phyloP scores from a whole-genome alignment of 2,888 invertebrate species.

The Autographa pulchrina region DNA sequence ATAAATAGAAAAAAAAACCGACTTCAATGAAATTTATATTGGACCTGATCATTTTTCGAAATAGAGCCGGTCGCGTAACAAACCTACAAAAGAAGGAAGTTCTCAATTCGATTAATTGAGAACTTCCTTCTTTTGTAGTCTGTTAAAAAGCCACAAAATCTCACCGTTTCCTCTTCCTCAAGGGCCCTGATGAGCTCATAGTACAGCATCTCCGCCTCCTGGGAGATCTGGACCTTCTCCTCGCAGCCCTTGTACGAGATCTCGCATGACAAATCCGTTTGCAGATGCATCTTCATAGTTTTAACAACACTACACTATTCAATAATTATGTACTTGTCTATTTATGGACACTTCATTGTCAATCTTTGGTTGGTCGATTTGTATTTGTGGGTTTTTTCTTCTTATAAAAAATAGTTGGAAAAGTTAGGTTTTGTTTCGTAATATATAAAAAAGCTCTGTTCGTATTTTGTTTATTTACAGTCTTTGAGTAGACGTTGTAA shows the following conservation, averaged over 20 bases:
- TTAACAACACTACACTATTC: slow-evolving; percentile 53
- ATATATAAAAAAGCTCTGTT: slow-evolving; percentile 10
- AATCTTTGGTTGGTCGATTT: slow-evolving; percentile 45
- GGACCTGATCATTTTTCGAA: too few species aligned
- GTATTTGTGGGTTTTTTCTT: slow-evolving; percentile 21
- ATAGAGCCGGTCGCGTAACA: too few species aligned
- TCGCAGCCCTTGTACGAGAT: slow-evolving; percentile 77
- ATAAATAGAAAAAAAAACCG: too few species aligned
- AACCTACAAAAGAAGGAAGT: too few species aligned
- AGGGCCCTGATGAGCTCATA: slow-evolving; percentile 86
- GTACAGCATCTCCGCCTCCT: slow-evolving; percentile 87
- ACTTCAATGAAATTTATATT: too few species aligned
- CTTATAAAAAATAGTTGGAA: background rate
- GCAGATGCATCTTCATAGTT: slow-evolving; percentile 83
- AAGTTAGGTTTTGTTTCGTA: too few species aligned
- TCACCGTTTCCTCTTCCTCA: slow-evolving; percentile 87
- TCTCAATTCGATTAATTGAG: too few species aligned
- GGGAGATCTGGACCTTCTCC: slow-evolving; percentile 83
- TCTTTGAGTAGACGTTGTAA: background rate
- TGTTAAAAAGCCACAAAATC: slow-evolving; percentile 48
- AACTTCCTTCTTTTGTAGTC: background rate
- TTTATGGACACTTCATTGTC: slow-evolving; percentile 34
- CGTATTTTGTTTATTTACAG: background rate
- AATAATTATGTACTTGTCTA: slow-evolving; percentile 32
- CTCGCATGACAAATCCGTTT: slow-evolving; percentile 81